A percentile compares a stretch with the other conserved stretches of the same genome.
Evolutionary conservation across 2,888 invertebrate genomes (phyloP).

Genomic region (Isoperla grammatica): DNA sequence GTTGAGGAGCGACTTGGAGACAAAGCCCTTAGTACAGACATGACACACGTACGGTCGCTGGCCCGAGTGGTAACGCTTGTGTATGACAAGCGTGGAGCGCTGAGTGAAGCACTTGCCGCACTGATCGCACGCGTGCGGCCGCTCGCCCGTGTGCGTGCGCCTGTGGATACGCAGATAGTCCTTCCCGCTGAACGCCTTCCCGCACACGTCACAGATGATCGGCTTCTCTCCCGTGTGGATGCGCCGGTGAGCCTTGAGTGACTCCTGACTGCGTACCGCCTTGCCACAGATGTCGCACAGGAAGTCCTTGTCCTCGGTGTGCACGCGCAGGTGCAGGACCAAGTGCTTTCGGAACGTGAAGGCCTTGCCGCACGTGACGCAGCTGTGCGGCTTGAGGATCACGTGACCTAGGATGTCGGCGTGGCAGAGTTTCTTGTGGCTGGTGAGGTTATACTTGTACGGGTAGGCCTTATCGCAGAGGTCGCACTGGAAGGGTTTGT

Average conservation of each 20-base stretch:
- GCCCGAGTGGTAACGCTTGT: slow-evolving; percentile 56
- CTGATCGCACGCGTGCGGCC: slow-evolving; percentile 39
- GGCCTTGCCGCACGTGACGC: not conserved
- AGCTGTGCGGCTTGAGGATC: slow-evolving; percentile 6
- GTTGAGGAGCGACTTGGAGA: slow-evolving; percentile 43
- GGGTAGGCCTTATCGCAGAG: slow-evolving; percentile 38
- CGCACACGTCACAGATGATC: slow-evolving; percentile 41
- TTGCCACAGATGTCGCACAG: slow-evolving; percentile 37
- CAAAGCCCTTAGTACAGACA: slow-evolving; percentile 56
- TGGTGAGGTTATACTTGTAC: slow-evolving; percentile 35
- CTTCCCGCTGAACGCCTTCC: slow-evolving; percentile 36
- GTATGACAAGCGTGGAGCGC: slow-evolving; percentile 54
- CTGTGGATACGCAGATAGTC: slow-evolving; percentile 37
- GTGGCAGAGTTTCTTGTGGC: slow-evolving; percentile 11
- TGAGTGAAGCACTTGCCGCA: slow-evolving; percentile 40
- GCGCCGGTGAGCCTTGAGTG: slow-evolving; percentile 37
- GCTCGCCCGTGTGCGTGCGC: slow-evolving; percentile 50
- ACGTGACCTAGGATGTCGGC: slow-evolving; percentile 12
- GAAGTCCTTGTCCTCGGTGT: slow-evolving; percentile 29
- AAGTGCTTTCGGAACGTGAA: slow-evolving; percentile 14
- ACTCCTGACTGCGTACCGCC: slow-evolving; percentile 38
- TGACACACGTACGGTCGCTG: slow-evolving; percentile 54
- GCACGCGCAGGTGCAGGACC: slow-evolving; percentile 2
- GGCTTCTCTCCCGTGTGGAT: slow-evolving; percentile 36
- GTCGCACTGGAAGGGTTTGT: slow-evolving; percentile 36